A percentile compares a stretch with the other conserved stretches of the same genome.
Conservation (phyloP, 2,888 invertebrate genomes). For the Operophtera brumata region DNA sequence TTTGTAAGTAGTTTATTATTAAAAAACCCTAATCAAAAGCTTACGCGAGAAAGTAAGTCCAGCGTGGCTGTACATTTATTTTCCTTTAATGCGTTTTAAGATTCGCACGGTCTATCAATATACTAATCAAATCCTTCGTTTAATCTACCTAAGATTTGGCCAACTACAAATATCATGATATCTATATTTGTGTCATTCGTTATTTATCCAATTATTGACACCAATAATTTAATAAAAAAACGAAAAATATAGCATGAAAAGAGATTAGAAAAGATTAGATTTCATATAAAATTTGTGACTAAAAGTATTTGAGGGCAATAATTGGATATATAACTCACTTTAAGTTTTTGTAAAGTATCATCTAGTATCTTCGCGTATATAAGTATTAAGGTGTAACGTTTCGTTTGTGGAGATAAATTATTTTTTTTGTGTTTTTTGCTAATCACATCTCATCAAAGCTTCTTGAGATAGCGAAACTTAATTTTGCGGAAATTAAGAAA, state of each 20-base stretch:
- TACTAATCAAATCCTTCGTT: constrained; percentile 33
- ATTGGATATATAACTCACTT: constrained; percentile 1
- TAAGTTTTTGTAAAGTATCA: constrained; percentile 6
- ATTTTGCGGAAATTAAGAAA: too few species aligned
- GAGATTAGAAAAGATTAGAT: not conserved
- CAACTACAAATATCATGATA: constrained; percentile 28
- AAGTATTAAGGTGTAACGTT: too few species aligned
- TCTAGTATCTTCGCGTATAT: constrained; percentile 15
- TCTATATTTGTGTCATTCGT: constrained; percentile 1
- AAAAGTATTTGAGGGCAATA: constrained; percentile 6
- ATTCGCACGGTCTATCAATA: constrained; percentile 21
- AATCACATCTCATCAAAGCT: too few species aligned
- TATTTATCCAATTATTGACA: constrained; percentile 9
- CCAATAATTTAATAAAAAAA: not conserved
- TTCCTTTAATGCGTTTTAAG: not conserved
- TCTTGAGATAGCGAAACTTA: too few species aligned
- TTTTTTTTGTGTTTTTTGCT: too few species aligned
- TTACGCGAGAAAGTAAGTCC: not conserved
- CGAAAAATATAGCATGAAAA: not conserved
- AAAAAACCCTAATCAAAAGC: too few species aligned
- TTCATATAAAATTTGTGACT: not conserved
- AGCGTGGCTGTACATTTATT: not conserved
- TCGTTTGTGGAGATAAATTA: too few species aligned
- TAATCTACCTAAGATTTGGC: constrained; percentile 25
- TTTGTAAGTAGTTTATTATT: too few species aligned